These are phyloP conservation scores for Gerosis bhagava DNA, from an alignment of 2,888 invertebrate genomes.

Conservation along the genomic window DNA sequence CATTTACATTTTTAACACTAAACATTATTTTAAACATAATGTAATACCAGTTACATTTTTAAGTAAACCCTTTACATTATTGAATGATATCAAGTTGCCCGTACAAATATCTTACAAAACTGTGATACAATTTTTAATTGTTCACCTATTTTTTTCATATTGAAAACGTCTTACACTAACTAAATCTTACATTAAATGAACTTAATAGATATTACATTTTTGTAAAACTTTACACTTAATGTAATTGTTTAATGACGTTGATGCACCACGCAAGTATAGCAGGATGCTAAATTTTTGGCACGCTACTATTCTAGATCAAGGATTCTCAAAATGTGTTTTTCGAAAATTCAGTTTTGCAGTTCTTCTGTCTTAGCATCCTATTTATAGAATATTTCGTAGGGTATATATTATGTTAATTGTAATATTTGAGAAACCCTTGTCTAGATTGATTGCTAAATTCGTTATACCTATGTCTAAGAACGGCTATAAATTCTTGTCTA, in stretches of 20 bases:
- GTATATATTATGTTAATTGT: too few species aligned
- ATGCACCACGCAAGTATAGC: slow-evolving; percentile 38
- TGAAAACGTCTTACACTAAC: slow-evolving; percentile 12
- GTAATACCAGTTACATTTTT: slow-evolving; percentile 30
- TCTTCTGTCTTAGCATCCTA: too few species aligned
- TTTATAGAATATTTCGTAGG: too few species aligned
- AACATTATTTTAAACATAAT: slow-evolving; percentile 25
- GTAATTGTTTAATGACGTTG: slow-evolving; percentile 6
- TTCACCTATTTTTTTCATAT: slow-evolving; percentile 7
- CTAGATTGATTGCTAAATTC: slow-evolving; percentile 49
- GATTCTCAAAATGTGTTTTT: too few species aligned
- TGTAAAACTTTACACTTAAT: slow-evolving; percentile 25
- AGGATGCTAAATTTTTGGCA: slow-evolving; percentile 66
- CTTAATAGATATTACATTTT: too few species aligned
- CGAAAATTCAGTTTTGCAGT: too few species aligned
- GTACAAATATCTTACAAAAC: slow-evolving; percentile 22
- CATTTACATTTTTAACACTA: slow-evolving; percentile 18
- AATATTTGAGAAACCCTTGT: too few species aligned
- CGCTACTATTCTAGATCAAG: slow-evolving; percentile 48
- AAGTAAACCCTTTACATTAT: slow-evolving; percentile 15
- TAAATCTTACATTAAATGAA: too few species aligned
- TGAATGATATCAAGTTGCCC: slow-evolving; percentile 20
- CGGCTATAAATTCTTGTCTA: slow-evolving; percentile 36
- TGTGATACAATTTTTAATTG: slow-evolving; percentile 36
- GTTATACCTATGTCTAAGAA: slow-evolving; percentile 40